Percentiles rank a stretch among this genome's conserved stretches.
Conservation (phyloP, 2,113 vertebrate genomes). For the Spilogale gracilis region DNA sequence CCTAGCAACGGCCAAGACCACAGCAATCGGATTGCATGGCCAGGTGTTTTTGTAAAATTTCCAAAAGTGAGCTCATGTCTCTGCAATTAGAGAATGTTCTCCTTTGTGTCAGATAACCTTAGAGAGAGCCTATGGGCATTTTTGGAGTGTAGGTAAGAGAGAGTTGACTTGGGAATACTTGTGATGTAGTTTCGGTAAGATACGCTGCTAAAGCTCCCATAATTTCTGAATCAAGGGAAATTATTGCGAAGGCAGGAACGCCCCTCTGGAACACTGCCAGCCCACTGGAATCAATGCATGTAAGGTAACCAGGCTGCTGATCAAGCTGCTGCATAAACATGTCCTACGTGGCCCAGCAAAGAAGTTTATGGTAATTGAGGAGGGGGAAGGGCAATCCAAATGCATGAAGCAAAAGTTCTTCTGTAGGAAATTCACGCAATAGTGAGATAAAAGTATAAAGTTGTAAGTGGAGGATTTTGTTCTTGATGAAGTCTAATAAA, state of each 20-base stretch:
- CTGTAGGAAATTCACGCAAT: background rate
- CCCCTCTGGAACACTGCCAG: fast-evolving
- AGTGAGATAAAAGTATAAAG: background rate
- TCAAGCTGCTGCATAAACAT: background rate
- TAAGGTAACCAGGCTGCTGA: background rate
- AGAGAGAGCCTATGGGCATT: background rate
- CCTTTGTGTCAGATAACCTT: background rate
- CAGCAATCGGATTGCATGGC: background rate
- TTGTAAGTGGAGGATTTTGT: background rate
- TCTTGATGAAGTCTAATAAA: background rate
- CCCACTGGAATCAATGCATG: fast-evolving
- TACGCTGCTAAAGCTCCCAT: background rate
- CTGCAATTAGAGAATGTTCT: background rate
- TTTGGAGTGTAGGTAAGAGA: background rate
- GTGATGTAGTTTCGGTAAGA: background rate
- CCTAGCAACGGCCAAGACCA: background rate
- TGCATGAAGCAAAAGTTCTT: background rate
- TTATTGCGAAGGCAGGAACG: background rate
- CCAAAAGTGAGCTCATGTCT: background rate
- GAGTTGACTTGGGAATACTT: background rate
- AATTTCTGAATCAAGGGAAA: background rate
- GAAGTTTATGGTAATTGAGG: background rate
- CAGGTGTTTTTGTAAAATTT: background rate
- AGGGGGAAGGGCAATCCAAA: background rate
- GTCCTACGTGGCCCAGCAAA: background rate